Percentiles rank a stretch among this genome's conserved stretches.
These are phyloP conservation scores for Salvelinus fontinalis DNA, from an alignment of 2,113 vertebrate genomes.

Conservation along the genomic window DNA sequence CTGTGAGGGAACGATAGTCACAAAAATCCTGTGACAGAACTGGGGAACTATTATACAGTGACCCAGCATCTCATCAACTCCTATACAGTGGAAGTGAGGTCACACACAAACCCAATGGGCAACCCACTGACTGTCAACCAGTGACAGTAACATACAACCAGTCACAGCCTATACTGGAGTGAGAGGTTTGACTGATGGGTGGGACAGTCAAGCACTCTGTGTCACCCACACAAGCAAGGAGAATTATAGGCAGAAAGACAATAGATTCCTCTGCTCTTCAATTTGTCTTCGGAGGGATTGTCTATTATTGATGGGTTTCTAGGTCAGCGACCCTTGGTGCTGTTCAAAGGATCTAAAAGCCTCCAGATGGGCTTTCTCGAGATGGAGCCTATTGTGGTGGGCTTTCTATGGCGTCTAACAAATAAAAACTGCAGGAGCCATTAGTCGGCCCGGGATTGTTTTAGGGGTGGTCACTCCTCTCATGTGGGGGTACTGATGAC, in stretches of 20 bases:
- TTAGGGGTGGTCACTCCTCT: slow-evolving; percentile 35
- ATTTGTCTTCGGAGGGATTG: slow-evolving; percentile 78
- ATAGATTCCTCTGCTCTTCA: slow-evolving; percentile 77
- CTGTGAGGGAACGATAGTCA: too few relatives aligned
- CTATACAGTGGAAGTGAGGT: not conserved
- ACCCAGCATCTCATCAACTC: not conserved
- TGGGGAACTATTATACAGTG: not conserved
- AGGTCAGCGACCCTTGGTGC: slow-evolving; percentile 79
- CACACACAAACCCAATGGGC: slow-evolving; percentile 69
- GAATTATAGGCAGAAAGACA: slow-evolving; percentile 42
- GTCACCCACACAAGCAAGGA: not conserved
- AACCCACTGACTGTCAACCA: not conserved
- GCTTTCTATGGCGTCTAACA: slow-evolving; percentile 62
- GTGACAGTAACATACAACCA: too few relatives aligned
- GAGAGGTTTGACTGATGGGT: slow-evolving; percentile 4
- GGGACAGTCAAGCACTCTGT: not conserved
- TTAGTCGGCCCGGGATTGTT: slow-evolving; percentile 51
- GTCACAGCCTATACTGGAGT: slow-evolving; percentile 18
- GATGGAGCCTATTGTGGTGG: slow-evolving; percentile 68
- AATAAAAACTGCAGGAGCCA: slow-evolving; percentile 63
- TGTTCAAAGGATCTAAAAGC: slow-evolving; percentile 78
- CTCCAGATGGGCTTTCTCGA: slow-evolving; percentile 76
- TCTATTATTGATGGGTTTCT: slow-evolving; percentile 84
- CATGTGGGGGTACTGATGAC: slow-evolving; percentile 50
- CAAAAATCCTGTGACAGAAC: not conserved